Evolutionary conservation across 1,140 invertebrate species (phyloP).

Genomic region (Heliothis virescens): DNA sequence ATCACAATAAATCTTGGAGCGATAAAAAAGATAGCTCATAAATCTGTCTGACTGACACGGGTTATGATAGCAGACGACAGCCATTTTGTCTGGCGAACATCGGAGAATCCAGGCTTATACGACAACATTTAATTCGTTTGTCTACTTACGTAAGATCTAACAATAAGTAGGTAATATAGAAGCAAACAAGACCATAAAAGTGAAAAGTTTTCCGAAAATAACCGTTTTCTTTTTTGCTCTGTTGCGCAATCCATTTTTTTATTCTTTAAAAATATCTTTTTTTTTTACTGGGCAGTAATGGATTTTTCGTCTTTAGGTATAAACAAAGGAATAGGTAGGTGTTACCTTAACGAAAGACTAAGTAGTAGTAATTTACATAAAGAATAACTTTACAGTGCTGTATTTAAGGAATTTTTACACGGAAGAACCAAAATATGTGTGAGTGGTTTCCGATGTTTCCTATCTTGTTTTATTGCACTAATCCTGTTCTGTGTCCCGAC

Average conservation of each 20-base stretch:
- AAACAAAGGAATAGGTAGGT: background rate
- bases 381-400: no score
- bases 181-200: slow-evolving; percentile 51
- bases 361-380: no score
- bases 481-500: background rate
- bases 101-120: slow-evolving; percentile 7
- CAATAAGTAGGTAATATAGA: slow-evolving; percentile 16
- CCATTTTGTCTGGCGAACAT: slow-evolving; percentile 30
- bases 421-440: no score
- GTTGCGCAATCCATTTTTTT: background rate
- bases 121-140: slow-evolving; percentile 41
- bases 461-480: no score
- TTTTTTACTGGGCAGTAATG: background rate
- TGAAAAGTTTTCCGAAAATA: slow-evolving; percentile 41
- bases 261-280: background rate
- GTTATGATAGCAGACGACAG: slow-evolving; percentile 22
- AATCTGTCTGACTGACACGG: slow-evolving; percentile 37
- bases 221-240: slow-evolving; percentile 1
- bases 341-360: no score
- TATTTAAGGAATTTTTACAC: no score
- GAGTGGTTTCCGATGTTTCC: no score
- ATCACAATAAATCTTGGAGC: background rate
- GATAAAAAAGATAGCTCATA: slow-evolving; percentile 35
- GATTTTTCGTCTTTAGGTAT: slow-evolving; percentile 4
- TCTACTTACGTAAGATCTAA: slow-evolving; percentile 37